Evolutionary conservation across 1,140 invertebrate genomes (phyloP).

Genomic region (Hypsibius dujardini): DNA sequence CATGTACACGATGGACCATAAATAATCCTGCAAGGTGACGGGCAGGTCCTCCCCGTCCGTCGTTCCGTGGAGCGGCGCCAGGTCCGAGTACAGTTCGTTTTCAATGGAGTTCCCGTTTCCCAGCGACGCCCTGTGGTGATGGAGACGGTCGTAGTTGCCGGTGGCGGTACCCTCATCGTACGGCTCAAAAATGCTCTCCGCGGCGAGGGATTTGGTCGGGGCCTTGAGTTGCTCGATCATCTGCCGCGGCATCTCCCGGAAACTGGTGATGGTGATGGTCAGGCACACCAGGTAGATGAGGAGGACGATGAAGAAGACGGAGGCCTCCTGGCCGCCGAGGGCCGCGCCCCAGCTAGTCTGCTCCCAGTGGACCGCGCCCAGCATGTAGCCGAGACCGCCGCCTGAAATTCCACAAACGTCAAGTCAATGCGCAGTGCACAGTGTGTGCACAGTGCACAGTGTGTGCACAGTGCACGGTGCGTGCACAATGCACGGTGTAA

Average conservation of each 20-base stretch:
- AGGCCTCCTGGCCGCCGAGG: constrained; percentile 66
- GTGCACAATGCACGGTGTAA: too few relatives aligned
- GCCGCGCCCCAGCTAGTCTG: constrained; percentile 21
- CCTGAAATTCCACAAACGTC: too few relatives aligned
- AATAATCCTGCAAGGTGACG: constrained; percentile 45
- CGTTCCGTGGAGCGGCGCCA: constrained; percentile 8
- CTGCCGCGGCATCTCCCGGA: constrained; percentile 62
- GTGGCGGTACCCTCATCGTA: background rate
- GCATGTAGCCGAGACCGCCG: constrained; percentile 77
- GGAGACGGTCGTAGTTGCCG: too few relatives aligned
- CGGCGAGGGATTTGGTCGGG: too few relatives aligned
- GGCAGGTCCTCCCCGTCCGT: constrained; percentile 15
- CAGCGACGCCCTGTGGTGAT: background rate
- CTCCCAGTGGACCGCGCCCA: constrained; percentile 81
- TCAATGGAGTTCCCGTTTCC: constrained; percentile 2
- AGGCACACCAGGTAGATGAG: constrained; percentile 68
- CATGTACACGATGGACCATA: constrained; percentile 73
- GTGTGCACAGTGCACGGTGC: too few relatives aligned
- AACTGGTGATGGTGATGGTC: constrained; percentile 58
- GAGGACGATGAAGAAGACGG: constrained; percentile 71
- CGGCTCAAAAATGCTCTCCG: constrained; percentile 9
- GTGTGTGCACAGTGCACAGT: too few relatives aligned
- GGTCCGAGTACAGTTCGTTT: background rate
- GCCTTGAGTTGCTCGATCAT: background rate
- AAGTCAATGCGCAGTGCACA: too few relatives aligned